Evolutionary conservation across 2,888 invertebrate genomes (phyloP), one percentile per base, ranked within the genome.

Genomic region (Drosophila rellima): DNA sequence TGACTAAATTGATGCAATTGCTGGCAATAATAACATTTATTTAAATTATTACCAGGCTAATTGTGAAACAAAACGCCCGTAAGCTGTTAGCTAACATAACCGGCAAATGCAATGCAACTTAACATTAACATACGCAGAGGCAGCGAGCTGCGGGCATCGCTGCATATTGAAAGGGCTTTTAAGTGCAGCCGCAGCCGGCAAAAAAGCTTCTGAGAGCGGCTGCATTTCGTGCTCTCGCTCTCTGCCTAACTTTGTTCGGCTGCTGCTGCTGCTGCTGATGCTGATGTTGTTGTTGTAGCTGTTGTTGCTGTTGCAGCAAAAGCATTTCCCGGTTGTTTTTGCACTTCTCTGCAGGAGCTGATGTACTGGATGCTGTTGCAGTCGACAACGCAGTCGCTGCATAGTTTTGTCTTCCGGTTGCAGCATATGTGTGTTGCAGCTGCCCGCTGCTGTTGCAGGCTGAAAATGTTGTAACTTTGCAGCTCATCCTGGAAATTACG

Each of bases 401-500:
- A 83, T 45, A 76, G 40, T 57, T 78, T 79, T 51, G 56, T 71
- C 62, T 82, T 80, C 73, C 77, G 83, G 77, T 64, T 54, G 67
- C 54, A 78, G 78, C 82, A 78, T 72, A 78, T 73, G 78, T 81
- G 47, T 83, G 65, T 65, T 77, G 81, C 64, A 79, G 79, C 61
- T 69, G 72, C 52, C 40, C 59, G 47, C 63, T 57, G 54, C 66
- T 50, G 62, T 50, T 73, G 74, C 51, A 74, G 68, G 56, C 74
- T 73, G 75, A 88, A 85, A 88, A 88, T 82, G 80, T 77, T 85
- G 86, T 85, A 88, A 88, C 81, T 88, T 86, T 83, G 89, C 83
- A 88, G 83, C 87, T 88, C 88, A 84, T 84, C 89, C 83, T 88
- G 83, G 83, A 84, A 84, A 83, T 84, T 84, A 84, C 87, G 83